These are phyloP conservation scores for Lasiurus borealis DNA, from an alignment of 2,113 vertebrate species.

Conservation along the genomic window DNA sequence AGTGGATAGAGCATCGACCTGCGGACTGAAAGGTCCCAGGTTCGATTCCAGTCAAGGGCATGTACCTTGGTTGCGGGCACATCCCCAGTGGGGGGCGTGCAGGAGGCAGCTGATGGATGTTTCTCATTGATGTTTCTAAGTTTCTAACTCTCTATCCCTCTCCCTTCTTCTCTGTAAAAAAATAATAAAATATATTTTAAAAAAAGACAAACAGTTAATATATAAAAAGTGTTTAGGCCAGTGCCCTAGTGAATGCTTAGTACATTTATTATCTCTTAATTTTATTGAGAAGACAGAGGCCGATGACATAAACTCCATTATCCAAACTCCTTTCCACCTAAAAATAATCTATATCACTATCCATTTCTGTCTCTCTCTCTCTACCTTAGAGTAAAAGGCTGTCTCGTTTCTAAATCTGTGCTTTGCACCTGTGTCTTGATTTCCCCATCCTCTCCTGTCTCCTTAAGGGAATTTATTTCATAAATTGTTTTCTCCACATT, in stretches of 20 bases:
- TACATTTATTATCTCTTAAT: not conserved
- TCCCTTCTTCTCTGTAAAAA: too few species aligned
- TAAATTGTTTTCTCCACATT: slow-evolving; percentile 5
- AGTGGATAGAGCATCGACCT: too few species aligned
- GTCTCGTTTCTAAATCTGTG: not conserved
- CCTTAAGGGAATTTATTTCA: not conserved
- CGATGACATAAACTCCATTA: not conserved
- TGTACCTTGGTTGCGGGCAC: too few species aligned
- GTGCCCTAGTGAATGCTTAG: not conserved
- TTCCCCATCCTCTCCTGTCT: not conserved
- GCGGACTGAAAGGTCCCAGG: too few species aligned
- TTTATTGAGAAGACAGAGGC: not conserved
- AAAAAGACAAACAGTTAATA: not conserved
- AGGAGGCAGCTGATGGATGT: too few species aligned
- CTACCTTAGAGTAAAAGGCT: not conserved
- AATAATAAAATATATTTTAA: too few species aligned
- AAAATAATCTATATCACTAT: not conserved
- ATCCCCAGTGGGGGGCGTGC: too few species aligned
- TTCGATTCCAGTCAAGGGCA: too few species aligned
- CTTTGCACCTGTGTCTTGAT: not conserved
- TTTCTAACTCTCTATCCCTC: too few species aligned
- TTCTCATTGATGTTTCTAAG: too few species aligned
- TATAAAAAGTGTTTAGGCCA: not conserved
- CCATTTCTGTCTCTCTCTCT: not conserved
- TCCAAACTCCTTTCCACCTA: slow-evolving; percentile 7